Evolutionary conservation across 1,140 invertebrate species (phyloP).

Genomic region (Zaprionus kolodkinae): DNA sequence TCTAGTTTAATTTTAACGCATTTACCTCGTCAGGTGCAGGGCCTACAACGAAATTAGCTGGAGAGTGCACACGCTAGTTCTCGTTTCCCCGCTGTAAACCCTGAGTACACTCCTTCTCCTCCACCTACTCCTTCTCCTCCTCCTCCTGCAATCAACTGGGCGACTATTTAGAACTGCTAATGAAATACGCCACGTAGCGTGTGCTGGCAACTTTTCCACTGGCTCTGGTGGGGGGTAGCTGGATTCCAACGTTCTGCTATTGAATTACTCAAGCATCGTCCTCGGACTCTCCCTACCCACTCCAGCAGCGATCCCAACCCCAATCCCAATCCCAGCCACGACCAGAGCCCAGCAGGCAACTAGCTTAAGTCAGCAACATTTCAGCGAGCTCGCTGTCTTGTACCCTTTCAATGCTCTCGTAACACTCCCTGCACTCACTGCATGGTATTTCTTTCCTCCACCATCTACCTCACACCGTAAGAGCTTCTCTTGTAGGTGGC

Average conservation of each 20-base stretch:
- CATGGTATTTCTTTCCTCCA: not conserved
- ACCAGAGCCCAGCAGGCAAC: slow-evolving; percentile 26
- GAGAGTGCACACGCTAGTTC: slow-evolving; percentile 31
- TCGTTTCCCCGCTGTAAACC: not conserved
- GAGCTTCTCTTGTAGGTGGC: slow-evolving; percentile 28
- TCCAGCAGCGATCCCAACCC: not conserved
- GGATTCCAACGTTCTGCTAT: slow-evolving; percentile 55
- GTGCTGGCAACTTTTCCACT: slow-evolving; percentile 61
- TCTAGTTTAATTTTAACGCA: slow-evolving; percentile 39
- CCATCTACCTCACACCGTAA: not conserved
- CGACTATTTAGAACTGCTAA: slow-evolving; percentile 68
- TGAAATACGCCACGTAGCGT: slow-evolving; percentile 77
- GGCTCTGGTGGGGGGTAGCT: slow-evolving; percentile 38
- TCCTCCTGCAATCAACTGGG: slow-evolving; percentile 33
- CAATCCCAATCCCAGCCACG: not conserved
- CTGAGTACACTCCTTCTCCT: not conserved
- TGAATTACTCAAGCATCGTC: slow-evolving; percentile 74
- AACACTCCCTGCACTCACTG: slow-evolving; percentile 22
- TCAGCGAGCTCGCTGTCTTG: slow-evolving; percentile 68
- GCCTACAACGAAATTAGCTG: slow-evolving; percentile 56
- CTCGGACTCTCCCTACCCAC: not conserved
- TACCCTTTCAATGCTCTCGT: slow-evolving; percentile 72
- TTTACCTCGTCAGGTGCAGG: slow-evolving; percentile 4
- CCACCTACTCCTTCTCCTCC: not conserved
- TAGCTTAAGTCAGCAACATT: slow-evolving; percentile 79